phyloP scores from a whole-genome alignment of 2,888 invertebrate genomes.

The Deilephila elpenor region DNA sequence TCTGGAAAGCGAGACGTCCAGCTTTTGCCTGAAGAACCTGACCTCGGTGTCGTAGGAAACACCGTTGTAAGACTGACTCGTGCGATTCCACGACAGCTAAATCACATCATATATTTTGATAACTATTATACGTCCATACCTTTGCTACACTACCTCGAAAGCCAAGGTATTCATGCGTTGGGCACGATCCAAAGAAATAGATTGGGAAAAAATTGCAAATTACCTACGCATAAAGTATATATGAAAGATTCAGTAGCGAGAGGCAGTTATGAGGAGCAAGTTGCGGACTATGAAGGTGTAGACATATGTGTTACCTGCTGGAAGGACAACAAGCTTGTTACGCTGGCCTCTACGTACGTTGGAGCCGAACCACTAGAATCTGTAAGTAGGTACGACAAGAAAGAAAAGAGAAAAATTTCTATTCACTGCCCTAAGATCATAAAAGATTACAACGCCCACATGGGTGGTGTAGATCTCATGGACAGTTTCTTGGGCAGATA shows the following conservation, averaged over 20 bases:
- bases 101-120: constrained; percentile 46
- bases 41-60: neutral
- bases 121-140: neutral
- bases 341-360: constrained; percentile 44
- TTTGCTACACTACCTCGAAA: constrained; percentile 28
- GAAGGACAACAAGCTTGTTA: constrained; percentile 47
- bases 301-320: constrained; percentile 35
- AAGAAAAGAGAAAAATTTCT: constrained; percentile 29
- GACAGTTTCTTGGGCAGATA: constrained; percentile 37
- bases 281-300: constrained; percentile 33
- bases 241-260: constrained; percentile 35
- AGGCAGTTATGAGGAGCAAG: constrained; percentile 35
- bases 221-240: constrained; percentile 27
- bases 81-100: constrained; percentile 38
- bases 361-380: constrained; percentile 41
- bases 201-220: constrained; percentile 35
- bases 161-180: constrained; percentile 33
- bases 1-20: neutral
- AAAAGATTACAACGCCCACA: constrained; percentile 41
- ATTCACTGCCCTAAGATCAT: constrained; percentile 40
- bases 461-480: constrained; percentile 40
- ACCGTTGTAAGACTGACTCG: constrained; percentile 38
- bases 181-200: constrained; percentile 40
- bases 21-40: constrained; percentile 1
- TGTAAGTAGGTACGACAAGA: constrained; percentile 30